Base-by-base conservation (phyloP, 2,888 invertebrate genomes). In the Acronicta psi region DNA sequence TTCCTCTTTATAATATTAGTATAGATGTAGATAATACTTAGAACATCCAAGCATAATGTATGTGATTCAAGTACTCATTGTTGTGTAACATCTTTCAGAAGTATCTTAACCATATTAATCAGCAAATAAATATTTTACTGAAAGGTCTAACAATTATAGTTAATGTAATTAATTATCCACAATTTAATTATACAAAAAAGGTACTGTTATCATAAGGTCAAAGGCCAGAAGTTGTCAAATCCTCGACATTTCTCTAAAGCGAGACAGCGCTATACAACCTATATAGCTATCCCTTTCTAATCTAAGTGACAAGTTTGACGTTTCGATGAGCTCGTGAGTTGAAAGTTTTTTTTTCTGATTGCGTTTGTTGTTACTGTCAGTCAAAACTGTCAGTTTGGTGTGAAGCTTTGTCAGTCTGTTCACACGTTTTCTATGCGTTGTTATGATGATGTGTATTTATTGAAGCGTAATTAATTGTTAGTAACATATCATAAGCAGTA, bases 231-330 rank as follows among this genome's bases (percentile, higher is more conserved):
- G 14, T 40, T 42, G 42, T 34, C 36, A n/a, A n/a, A 31, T 13
- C 20, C 18, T 55, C 13, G 41, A 40, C 10, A 38, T 20, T 29
- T 45, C 13, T 42, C 14, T 2, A 37, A 10, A 51, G 16, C n/a
- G 37, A 46, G 50, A 54, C 2, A 50, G 8, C 36, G 36, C 46
- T 50, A 38, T 40, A 50, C 18, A 50, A 11, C n/a, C 5, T 11
- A 6, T 25, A 36, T 54, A 41, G 4, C 18, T 29, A 31, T 23
- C 7, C 59, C 49, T 47, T 56, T 41, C 43, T 54, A 38, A n/a
- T 43, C 10, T 25, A 29, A 57, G 17, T 51, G 70, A 46, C 71
- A 64, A 58, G 38, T 53, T 59, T 68, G 68, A 70, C 71, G 65
- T 20, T 41, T 58, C 45, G 50, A 64, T 47, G 66, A 70, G 71